Conservation (phyloP, 2,888 invertebrate species). For the Sylvicola cinctus region DNA sequence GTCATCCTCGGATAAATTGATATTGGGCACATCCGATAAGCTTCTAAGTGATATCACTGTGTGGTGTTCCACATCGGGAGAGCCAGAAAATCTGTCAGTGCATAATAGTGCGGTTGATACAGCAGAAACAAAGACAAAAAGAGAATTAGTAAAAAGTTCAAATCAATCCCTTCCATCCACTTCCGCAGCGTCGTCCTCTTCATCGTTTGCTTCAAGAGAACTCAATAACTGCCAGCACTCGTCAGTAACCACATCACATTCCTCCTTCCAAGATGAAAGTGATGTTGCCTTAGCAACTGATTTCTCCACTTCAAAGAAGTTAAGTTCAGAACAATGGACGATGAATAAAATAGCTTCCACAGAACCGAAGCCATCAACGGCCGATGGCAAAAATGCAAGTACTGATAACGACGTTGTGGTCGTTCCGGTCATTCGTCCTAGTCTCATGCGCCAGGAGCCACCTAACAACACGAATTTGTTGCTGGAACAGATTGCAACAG, state of each 20-base stretch:
- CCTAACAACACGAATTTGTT: not conserved
- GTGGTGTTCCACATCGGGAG: too few species aligned
- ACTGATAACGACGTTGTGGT: not conserved
- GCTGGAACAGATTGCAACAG: slow-evolving; percentile 1
- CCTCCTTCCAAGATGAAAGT: too few species aligned
- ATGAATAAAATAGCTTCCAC: too few species aligned
- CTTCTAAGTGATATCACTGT: too few species aligned
- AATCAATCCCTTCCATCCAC: not conserved
- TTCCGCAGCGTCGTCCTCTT: not conserved
- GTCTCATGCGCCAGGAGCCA: not conserved
- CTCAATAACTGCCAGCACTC: too few species aligned
- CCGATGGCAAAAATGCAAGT: not conserved
- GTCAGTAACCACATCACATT: too few species aligned
- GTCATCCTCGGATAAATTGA: slow-evolving; percentile 11
- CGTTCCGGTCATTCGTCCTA: not conserved
- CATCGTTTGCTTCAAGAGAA: not conserved
- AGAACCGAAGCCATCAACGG: too few species aligned
- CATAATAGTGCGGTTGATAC: too few species aligned
- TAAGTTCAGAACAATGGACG: not conserved
- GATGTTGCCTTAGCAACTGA: not conserved
- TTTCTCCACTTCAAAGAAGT: not conserved
- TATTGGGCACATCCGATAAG: too few species aligned
- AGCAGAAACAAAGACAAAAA: too few species aligned
- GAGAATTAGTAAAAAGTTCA: too few species aligned
- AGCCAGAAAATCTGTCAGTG: too few species aligned